phyloP scores from a whole-genome alignment of 2,888 invertebrate genomes.

The Idaea straminata region DNA sequence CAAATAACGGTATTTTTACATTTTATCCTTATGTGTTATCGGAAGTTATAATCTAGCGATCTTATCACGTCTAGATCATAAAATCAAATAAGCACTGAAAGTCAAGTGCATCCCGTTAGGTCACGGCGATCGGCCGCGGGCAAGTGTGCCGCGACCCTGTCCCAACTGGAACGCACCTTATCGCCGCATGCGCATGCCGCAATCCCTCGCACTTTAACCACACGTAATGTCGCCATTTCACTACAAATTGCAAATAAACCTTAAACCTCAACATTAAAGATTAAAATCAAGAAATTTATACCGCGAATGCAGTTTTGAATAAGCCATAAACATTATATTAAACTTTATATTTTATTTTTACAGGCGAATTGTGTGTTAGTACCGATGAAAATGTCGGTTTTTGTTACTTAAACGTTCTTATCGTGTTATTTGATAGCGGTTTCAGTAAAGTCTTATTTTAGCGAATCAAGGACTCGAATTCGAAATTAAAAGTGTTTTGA shows the following conservation, averaged over 20 bases:
- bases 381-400: constrained; percentile 27
- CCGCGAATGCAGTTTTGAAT: constrained; percentile 29
- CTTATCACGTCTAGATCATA: constrained; percentile 20
- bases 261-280: constrained; percentile 16
- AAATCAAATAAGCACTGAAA: constrained; percentile 37
- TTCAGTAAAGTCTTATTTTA: neutral
- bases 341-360: constrained; percentile 26
- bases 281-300: constrained; percentile 19
- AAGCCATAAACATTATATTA: constrained; percentile 36
- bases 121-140: constrained; percentile 33
- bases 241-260: constrained; percentile 24
- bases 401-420: constrained; percentile 10
- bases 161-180: constrained; percentile 44
- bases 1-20: neutral
- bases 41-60: neutral
- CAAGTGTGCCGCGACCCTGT: constrained; percentile 48
- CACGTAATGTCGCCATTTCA: constrained; percentile 26
- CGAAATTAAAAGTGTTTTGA: neutral
- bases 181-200: constrained; percentile 37
- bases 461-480: neutral
- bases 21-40: constrained; percentile 12
- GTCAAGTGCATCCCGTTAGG: constrained; percentile 53
- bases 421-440: neutral
- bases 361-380: constrained; percentile 33
- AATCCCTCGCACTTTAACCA: constrained; percentile 43